phyloP scores from a whole-genome alignment of 1,140 invertebrate genomes.

The Pseudomyrmex cubaensis region DNA sequence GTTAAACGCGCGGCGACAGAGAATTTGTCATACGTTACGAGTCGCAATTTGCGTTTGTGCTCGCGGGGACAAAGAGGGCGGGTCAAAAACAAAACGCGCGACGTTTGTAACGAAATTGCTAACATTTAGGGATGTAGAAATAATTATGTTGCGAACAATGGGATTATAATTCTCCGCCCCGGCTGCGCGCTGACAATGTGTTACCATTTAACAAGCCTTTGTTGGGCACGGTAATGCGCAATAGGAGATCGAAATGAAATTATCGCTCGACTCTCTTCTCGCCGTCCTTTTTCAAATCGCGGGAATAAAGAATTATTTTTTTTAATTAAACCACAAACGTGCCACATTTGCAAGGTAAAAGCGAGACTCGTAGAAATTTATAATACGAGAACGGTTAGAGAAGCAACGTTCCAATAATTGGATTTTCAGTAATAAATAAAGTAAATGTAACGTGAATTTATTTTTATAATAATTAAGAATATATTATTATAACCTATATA shows the following conservation, averaged over 20 bases:
- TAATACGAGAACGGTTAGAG: conserved; percentile 14
- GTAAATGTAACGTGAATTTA: too few species aligned
- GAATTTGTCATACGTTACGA: conserved; percentile 38
- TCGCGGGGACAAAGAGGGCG: not conserved
- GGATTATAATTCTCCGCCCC: not conserved
- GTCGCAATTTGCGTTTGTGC: conserved; percentile 14
- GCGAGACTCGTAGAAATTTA: conserved; percentile 14
- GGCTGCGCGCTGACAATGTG: too few species aligned
- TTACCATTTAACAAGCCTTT: not conserved
- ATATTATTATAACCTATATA: too few species aligned
- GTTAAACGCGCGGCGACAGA: conserved; percentile 16
- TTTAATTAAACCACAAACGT: conserved; percentile 26
- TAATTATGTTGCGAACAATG: not conserved
- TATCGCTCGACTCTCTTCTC: not conserved
- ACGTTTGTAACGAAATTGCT: not conserved
- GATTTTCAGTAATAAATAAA: not conserved
- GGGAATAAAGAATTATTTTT: conserved; percentile 33
- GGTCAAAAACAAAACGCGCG: not conserved
- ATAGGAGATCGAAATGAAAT: not conserved
- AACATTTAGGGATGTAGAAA: not conserved
- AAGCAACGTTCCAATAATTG: conserved; percentile 19
- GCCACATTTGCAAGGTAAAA: not conserved
- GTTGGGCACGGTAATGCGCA: not conserved
- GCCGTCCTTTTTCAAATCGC: not conserved
- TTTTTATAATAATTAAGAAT: too few species aligned